Conservation (phyloP, 2,888 invertebrate species). For the Neelides folsomi region DNA sequence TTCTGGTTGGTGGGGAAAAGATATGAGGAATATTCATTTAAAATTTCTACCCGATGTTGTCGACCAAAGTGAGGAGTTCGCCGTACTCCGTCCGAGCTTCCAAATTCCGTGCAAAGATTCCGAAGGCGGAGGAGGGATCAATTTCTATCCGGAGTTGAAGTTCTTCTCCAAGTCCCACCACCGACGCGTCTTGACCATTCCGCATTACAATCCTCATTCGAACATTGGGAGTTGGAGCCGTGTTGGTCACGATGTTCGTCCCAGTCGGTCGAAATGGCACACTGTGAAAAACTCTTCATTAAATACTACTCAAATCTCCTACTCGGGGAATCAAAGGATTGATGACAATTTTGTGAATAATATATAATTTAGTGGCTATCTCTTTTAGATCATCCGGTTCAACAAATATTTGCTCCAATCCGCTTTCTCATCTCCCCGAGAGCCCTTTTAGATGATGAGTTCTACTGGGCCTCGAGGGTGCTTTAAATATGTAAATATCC, state of each 20-base stretch:
- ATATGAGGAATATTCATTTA: no score
- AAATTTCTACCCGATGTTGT: conserved; percentile 40
- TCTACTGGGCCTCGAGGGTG: no score
- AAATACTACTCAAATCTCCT: no score
- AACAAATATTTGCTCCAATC: no score
- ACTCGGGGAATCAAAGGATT: no score
- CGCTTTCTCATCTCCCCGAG: no score
- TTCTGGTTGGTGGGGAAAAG: no score
- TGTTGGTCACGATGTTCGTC: conserved; percentile 39
- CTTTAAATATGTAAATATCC: no score
- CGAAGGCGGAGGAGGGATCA: conserved; percentile 39
- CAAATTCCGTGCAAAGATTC: conserved; percentile 40
- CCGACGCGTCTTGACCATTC: conserved; percentile 38
- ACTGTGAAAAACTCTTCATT: conserved; percentile 33
- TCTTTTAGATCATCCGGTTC: no score
- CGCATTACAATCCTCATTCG: conserved; percentile 39
- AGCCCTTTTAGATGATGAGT: no score
- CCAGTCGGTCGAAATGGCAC: conserved; percentile 38
- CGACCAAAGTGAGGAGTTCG: conserved; percentile 39
- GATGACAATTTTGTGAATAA: background rate
- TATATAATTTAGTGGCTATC: no score
- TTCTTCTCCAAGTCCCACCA: conserved; percentile 40
- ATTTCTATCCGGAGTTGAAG: conserved; percentile 39
- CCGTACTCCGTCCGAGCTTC: conserved; percentile 40
- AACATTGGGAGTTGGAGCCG: conserved; percentile 40